Base-by-base conservation (phyloP, 2,797 vertebrate species). In the Enteromius treurensis region DNA sequence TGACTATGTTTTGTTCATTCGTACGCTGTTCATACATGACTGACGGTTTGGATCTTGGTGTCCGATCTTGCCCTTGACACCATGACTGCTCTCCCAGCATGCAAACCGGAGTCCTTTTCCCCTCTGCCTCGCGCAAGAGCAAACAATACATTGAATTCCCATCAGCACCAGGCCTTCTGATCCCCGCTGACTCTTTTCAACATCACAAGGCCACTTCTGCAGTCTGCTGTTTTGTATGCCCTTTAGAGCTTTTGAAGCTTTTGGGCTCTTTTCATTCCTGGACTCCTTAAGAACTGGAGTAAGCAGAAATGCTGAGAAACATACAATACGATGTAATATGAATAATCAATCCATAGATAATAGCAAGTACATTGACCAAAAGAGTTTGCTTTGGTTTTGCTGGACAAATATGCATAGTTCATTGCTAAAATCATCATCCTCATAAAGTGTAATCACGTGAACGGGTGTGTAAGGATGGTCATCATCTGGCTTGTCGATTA, bases 1-100 rank as follows among this genome's bases (percentile, higher is more conserved):
- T 90, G 86, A 79, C 83, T 88, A 79, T 79, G 88, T 85, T 86
- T 80, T 86, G 86, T 86, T 76, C 71, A 83, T 79, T 88, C 84
- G 85, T 86, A 87, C 86, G 82, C 84, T 90, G 88, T 92, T 92
- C 89, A 91, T 90, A 88, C 78, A 82, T 14, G 83, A 79, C 49
- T 47, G 23, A 40, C 49, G 49, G 75, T 70, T 85, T 88, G 58
- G 80, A 64, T 90, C 89, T 87, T 69, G 87, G 85, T 86, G 77
- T 79, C 88, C 37, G 65, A 87, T 68, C 84, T 83, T 85, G 60
- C 87, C 84, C 47, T 85, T 86, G 78, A 84, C 82, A 87, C 29
- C 53, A 76, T 88, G 70, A 78, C 87, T 88, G 85, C 88, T 89
- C 90, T 77, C 86, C 82, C 90, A 86, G 82, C 86, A 88, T 82